These are phyloP conservation scores for Sorex maritimensis DNA, from an alignment of 2,797 vertebrate genomes.

Conservation along the genomic window DNA sequence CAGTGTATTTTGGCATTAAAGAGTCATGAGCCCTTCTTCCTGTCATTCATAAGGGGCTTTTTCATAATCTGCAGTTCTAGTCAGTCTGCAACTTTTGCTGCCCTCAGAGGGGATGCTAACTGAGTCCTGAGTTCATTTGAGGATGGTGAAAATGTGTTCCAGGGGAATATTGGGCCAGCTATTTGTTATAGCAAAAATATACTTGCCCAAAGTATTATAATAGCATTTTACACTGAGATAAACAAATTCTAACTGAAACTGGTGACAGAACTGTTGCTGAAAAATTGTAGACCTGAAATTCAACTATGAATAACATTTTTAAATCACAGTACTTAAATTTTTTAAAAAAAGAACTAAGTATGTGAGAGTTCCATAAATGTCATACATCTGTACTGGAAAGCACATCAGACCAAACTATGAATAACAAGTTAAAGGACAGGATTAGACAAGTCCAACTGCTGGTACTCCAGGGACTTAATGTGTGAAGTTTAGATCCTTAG, in stretches of 20 bases:
- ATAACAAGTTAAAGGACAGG: not conserved
- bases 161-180: not conserved
- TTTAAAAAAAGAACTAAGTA: not conserved
- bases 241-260: not conserved
- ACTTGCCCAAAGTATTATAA: too few relatives aligned
- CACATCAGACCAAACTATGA: not conserved
- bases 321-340: too few relatives aligned
- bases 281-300: too few relatives aligned
- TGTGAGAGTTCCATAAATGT: not conserved
- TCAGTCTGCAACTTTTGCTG: not conserved
- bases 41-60: not conserved
- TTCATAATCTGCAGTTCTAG: not conserved
- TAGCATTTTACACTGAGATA: not conserved
- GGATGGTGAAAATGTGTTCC: not conserved
- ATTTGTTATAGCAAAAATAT: not conserved
- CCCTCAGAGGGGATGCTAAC: not conserved
- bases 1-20: conserved; percentile 27
- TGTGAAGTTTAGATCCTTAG: not conserved
- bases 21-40: not conserved
- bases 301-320: too few relatives aligned
- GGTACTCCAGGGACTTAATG: not conserved
- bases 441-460: not conserved
- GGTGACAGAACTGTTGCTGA: not conserved
- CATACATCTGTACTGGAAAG: not conserved
- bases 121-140: not conserved